Conservation (phyloP, 2,113 vertebrate species). For the Carlito syrichta region DNA sequence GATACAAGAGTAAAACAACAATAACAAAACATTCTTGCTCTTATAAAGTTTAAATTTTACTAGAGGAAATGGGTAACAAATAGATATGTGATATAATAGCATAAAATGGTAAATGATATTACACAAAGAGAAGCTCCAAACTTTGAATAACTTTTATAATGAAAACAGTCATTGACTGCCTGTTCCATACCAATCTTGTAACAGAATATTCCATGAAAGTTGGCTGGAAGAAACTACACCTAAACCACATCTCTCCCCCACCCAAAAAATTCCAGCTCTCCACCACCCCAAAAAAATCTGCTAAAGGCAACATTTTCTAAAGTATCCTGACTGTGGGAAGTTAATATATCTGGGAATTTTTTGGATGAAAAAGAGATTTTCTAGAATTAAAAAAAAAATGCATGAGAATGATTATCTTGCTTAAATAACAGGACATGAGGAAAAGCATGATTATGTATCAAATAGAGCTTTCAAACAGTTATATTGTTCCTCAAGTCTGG, state of each 20-base stretch:
- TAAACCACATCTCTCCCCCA: background rate
- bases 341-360: background rate
- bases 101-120: slow-evolving; percentile 10
- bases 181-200: background rate
- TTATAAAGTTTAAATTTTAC: background rate
- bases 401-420: background rate
- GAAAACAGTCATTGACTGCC: background rate
- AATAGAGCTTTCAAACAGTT: background rate
- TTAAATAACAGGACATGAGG: background rate
- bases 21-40: background rate
- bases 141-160: background rate
- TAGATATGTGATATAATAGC: background rate
- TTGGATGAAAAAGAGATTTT: slow-evolving; percentile 19
- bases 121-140: background rate
- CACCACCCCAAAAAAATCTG: background rate
- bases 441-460: background rate
- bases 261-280: too few relatives aligned
- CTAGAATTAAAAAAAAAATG: background rate
- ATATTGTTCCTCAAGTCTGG: background rate
- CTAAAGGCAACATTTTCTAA: background rate
- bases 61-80: background rate
- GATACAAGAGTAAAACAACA: background rate
- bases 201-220: background rate
- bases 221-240: background rate
- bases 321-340: background rate